These are phyloP conservation scores for Orthonyx spaldingii DNA, from an alignment of 2,113 vertebrate species.

Conservation along the genomic window DNA sequence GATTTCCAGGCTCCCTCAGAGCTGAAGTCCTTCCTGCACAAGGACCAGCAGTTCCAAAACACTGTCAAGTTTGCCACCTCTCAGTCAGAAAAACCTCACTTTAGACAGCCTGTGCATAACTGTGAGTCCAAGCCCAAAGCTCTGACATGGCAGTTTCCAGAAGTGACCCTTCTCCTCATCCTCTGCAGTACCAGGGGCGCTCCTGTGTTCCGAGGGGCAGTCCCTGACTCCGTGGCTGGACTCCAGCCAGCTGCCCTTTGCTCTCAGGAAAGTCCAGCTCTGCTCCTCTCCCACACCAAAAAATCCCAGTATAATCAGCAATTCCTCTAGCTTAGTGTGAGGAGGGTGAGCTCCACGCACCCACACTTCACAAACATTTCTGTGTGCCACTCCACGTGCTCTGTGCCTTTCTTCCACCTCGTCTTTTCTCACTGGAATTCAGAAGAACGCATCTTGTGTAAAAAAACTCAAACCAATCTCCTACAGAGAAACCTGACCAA, in stretches of 20 bases:
- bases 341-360: background rate
- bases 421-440: background rate
- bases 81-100: background rate
- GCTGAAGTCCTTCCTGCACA: background rate
- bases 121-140: background rate
- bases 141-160: background rate
- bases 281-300: background rate
- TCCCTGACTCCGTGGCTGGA: background rate
- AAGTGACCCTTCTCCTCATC: background rate
- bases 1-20: background rate
- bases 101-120: background rate
- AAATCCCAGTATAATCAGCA: background rate
- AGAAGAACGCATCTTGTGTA: background rate
- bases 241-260: background rate
- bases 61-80: accelerated
- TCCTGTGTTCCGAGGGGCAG: background rate
- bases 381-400: background rate
- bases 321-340: background rate
- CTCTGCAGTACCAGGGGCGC: background rate
- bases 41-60: background rate
- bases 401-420: accelerated
- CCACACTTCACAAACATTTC: background rate
- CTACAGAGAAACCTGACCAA: background rate
- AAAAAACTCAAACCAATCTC: background rate
- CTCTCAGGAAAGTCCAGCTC: background rate